phyloP scores from a whole-genome alignment of 2,113 vertebrate species.

The Acanthisitta chloris region DNA sequence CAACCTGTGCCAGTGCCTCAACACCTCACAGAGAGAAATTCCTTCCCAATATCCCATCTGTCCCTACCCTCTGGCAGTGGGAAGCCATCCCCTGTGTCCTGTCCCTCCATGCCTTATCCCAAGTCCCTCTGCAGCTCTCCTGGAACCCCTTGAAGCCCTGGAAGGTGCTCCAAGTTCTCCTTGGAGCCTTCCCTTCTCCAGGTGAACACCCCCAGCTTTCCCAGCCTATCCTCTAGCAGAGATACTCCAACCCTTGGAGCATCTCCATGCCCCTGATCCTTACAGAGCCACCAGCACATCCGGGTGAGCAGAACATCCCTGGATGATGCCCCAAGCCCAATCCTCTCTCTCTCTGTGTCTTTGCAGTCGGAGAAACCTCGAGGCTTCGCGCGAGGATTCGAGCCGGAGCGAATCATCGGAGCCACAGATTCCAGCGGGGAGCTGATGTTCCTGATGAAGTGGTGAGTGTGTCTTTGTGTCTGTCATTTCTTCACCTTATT shows the following conservation, averaged over 20 bases:
- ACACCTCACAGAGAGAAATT: background rate
- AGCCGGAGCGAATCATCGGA: conserved; percentile 96
- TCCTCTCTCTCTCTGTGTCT: too few species aligned
- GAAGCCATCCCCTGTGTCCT: background rate
- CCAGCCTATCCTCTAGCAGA: background rate
- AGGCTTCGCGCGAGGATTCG: conserved; percentile 92
- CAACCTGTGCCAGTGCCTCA: background rate
- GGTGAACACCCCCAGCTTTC: background rate
- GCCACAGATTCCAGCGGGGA: conserved; percentile 99
- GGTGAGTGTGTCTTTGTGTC: conserved; percentile 77
- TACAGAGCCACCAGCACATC: background rate
- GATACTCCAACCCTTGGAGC: background rate
- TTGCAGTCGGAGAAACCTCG: conserved; percentile 90
- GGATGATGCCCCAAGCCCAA: too few species aligned
- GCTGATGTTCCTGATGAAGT: conserved; percentile 99
- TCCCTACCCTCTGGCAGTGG: background rate
- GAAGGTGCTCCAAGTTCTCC: background rate
- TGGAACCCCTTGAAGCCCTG: background rate
- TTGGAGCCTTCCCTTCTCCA: background rate
- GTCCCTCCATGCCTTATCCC: background rate
- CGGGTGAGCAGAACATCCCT: background rate
- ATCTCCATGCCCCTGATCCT: background rate
- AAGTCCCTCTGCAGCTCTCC: background rate
- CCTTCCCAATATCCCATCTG: background rate
- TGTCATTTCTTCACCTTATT: conserved; percentile 16